Conservation (phyloP, 2,888 invertebrate species). For the Merodon equestris region DNA sequence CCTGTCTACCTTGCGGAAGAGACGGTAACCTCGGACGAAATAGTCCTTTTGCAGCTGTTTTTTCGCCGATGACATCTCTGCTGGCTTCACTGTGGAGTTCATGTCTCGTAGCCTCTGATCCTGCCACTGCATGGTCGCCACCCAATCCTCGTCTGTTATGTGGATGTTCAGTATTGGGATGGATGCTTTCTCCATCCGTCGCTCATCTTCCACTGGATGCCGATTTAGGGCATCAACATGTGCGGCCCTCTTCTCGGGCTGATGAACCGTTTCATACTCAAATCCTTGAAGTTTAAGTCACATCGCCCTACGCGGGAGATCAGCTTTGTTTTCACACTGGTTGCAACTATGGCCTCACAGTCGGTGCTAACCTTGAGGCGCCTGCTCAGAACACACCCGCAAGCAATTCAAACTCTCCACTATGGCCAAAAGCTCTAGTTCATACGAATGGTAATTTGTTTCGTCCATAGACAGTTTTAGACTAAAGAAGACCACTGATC, state of each 20-base stretch:
- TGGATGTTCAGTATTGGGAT: no score
- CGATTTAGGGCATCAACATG: neutral
- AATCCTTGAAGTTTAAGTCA: neutral
- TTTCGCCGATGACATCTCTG: no score
- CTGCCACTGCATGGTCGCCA: no score
- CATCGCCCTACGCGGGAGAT: conserved; percentile 1
- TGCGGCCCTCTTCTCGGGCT: neutral
- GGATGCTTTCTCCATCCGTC: neutral
- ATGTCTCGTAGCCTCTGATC: no score
- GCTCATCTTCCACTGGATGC: neutral
- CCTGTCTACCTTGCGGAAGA: no score
- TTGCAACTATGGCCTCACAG: conserved; percentile 3
- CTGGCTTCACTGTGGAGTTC: no score
- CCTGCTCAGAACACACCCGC: neutral
- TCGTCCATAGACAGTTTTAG: neutral
- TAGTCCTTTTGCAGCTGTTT: no score
- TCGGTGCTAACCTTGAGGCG: neutral
- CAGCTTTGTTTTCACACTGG: neutral
- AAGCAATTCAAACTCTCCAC: neutral
- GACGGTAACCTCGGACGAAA: no score
- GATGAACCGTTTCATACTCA: neutral
- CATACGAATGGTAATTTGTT: neutral
- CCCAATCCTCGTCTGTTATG: no score
- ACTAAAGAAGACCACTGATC: neutral
- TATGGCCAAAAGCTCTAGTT: neutral